Evolutionary conservation across 2,888 invertebrate species (phyloP), one percentile per base, ranked within the genome.

Genomic region (Orchesellides sinensis): DNA sequence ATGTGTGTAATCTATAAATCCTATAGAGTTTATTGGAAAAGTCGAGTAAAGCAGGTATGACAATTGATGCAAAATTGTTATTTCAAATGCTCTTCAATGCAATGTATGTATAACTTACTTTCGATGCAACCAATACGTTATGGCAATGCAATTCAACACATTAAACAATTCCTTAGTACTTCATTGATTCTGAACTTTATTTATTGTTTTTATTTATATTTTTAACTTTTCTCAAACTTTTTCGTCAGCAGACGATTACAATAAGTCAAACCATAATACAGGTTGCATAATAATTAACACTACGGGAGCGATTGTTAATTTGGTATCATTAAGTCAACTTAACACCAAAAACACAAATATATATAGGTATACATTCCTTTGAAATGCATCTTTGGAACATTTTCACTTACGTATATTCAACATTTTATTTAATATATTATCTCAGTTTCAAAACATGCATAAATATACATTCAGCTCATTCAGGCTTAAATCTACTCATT

Each of bases 401-500:
- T 19, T 66, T 56, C 5, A 49, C 21, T 63, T 66, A 49, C 27
- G 66, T 49, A 27, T 47, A n/a, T n/a, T 56, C 8, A 19, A 66
- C 52, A 68, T 27, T 66, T 17, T 66, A 66, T 25, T 54, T 17
- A 32, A 17, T 63, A 74, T 5, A 79, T 72, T 63, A 21, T 63
- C 27, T 59, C 32, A 32, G 61, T 40, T 63, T 78, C 23, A 29
- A 54, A 56, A 73, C 80, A 54, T 82, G 63, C 74, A 81, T 70
- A 82, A 82, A 75, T 81, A 75, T 69, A 82, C 82, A 65, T 61
- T 74, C 45, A 74, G 66, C 74, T 82, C 74, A 61, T 66, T 68
- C 59, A 73, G 66, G 59, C 23, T 59, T 14, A 78, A 47, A 63
- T 68, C n/a, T 54, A 73, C 32, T 66, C 27, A 73, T 63, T 82